Evolutionary conservation across 2,113 vertebrate species (phyloP).

Genomic region (Perca schrenkii): DNA sequence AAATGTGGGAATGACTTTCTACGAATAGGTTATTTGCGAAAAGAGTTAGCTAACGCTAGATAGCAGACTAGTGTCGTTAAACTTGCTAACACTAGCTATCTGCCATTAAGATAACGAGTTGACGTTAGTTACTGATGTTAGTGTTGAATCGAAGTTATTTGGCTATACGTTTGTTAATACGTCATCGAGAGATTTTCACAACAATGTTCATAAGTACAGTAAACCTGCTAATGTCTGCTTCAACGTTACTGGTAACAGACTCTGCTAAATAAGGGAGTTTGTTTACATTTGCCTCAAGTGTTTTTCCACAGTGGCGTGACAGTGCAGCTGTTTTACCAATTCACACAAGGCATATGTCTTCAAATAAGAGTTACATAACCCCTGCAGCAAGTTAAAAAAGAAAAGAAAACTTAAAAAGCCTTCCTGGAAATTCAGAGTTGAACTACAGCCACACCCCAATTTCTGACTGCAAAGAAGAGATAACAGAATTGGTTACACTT

Average conservation of each 20-base stretch:
- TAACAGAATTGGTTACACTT: conserved; percentile 53
- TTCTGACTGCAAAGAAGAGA: conserved; percentile 56
- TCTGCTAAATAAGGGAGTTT: conserved; percentile 1
- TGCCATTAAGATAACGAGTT: neutral
- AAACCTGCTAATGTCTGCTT: neutral
- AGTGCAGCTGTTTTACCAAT: neutral
- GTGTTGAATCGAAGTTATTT: neutral
- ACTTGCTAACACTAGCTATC: conserved; percentile 8
- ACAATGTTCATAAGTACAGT: neutral
- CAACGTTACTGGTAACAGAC: neutral
- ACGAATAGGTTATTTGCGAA: neutral
- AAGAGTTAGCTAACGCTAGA: neutral
- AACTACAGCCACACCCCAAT: conserved; percentile 65
- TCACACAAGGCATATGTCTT: neutral
- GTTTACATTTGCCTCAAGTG: conserved; percentile 57
- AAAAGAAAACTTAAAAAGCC: conserved; percentile 13
- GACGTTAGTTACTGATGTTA: neutral
- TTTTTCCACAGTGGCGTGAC: neutral
- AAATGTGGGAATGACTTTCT: neutral
- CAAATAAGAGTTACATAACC: neutral
- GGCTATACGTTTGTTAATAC: neutral
- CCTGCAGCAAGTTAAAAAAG: neutral
- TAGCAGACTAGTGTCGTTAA: conserved; percentile 31
- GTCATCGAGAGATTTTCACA: neutral
- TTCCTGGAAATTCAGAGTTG: neutral